Evolutionary conservation across 2,888 invertebrate species (phyloP).

Genomic region (Linnaemya vulpina): DNA sequence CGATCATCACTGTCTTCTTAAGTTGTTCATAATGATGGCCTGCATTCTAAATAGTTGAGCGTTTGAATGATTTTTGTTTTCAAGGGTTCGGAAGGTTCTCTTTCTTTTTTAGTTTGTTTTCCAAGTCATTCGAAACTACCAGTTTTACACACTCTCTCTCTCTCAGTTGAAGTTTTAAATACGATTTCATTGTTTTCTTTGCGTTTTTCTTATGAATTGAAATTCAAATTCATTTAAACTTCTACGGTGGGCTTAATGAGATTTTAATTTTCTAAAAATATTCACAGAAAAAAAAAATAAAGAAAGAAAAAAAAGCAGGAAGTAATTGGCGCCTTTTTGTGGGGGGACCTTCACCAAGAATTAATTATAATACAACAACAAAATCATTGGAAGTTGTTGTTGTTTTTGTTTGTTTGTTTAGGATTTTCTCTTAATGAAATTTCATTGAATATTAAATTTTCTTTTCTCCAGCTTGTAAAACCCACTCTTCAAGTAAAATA

Average conservation of each 20-base stretch:
- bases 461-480: neutral
- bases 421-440: slow-evolving; percentile 1
- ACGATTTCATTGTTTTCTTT: slow-evolving; percentile 10
- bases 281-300: neutral
- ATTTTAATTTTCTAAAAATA: slow-evolving; percentile 54
- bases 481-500: neutral
- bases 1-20: neutral
- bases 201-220: neutral
- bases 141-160: slow-evolving; percentile 68
- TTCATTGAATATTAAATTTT: slow-evolving; percentile 9
- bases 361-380: neutral
- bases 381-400: slow-evolving; percentile 16
- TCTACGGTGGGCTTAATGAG: slow-evolving; percentile 48
- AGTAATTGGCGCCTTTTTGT: slow-evolving; percentile 39
- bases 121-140: slow-evolving; percentile 54
- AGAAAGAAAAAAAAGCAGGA: slow-evolving; percentile 32
- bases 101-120: slow-evolving; percentile 5
- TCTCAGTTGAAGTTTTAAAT: slow-evolving; percentile 58
- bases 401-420: too few species aligned
- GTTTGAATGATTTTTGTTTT: neutral
- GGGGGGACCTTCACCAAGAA: neutral
- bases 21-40: slow-evolving; percentile 17
- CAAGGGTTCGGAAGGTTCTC: neutral
- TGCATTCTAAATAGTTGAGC: slow-evolving; percentile 6
- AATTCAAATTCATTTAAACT: neutral